Conservation (phyloP, 1,140 invertebrate genomes). For the Onthophagus taurus region DNA sequence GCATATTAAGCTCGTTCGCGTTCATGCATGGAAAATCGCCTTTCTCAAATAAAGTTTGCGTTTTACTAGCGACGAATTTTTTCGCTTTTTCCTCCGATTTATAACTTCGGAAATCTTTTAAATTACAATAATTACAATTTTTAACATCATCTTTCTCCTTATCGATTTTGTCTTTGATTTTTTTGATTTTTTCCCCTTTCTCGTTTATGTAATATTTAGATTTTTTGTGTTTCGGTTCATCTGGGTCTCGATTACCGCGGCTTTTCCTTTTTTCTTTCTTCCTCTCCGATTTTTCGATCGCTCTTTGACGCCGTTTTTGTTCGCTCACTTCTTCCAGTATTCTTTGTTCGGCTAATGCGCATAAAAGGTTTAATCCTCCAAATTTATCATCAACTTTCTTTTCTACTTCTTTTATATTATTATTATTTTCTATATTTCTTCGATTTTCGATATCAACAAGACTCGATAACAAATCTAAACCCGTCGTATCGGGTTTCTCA, state of each 20-base stretch:
- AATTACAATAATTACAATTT: conserved; percentile 5
- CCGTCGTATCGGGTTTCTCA: conserved; percentile 55
- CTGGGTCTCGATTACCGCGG: conserved; percentile 25
- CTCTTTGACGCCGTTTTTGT: conserved; percentile 24
- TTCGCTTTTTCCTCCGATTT: conserved; percentile 40
- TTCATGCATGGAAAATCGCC: conserved; percentile 53
- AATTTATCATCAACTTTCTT: conserved; percentile 40
- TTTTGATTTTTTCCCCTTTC: background rate
- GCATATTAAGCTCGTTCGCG: conserved; percentile 69
- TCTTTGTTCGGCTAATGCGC: conserved; percentile 75
- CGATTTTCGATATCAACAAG: conserved; percentile 59
- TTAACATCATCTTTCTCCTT: conserved; percentile 20
- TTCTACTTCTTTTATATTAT: conserved; percentile 14
- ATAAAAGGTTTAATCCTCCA: conserved; percentile 68
- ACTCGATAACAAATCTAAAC: conserved; percentile 69
- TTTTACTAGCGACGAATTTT: conserved; percentile 39
- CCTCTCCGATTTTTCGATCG: conserved; percentile 16
- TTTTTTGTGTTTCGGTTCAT: conserved; percentile 28
- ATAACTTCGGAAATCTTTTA: conserved; percentile 30
- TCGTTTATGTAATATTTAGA: conserved; percentile 14
- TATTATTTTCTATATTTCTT: conserved; percentile 22
- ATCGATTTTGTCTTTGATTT: conserved; percentile 4
- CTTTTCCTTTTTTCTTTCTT: conserved; percentile 26
- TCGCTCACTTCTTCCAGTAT: conserved; percentile 63
- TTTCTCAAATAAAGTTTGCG: conserved; percentile 28